Evolutionary conservation across 2,888 invertebrate species (phyloP), one percentile per base, ranked within the genome.

Genomic region (Encarsia formosa): DNA sequence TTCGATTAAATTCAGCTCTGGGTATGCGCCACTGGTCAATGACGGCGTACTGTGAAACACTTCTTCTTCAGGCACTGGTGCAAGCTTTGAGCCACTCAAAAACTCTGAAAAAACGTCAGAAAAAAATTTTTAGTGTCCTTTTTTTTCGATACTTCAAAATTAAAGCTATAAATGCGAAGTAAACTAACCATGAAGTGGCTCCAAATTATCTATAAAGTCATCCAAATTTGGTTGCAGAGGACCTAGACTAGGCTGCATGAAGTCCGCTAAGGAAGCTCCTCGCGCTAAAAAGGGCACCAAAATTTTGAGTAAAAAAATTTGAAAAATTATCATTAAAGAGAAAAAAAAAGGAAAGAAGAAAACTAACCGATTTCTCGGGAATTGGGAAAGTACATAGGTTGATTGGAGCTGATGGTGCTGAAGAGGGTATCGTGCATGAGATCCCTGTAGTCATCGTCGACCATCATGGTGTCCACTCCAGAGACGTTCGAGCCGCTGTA

Each of bases 161-260:
- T n/a, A n/a, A n/a, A n/a, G n/a, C n/a, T 26, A 11, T 26, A 26
- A 26, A 8, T 11, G 6, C 26, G 26, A 26, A 9, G 13, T 20
- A 20, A 13, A 46, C 29, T 37, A 76, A 88, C 88, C 90, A 77
- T 87, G 88, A 59, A 90, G 78, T 6, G 89, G 91, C 75, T 91
- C 87, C 73, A 91, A 79, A 57, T 88, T 88, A 69, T 92, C 92
- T 90, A 92, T 92, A 76, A 91, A 91, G 76, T 94, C 94, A 70
- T 95, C 94, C 67, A 97, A 81, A 77, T 92, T 94, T 59, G 99
- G 98, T 76, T 99, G 98, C 56, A 99, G 78, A 48, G 97, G 95
- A 34, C 95, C 90, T 68, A 99, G 83, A 71, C 96, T 96, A 46
- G 99, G 99, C 77, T 99, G 99, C 75, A 99, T 96, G 70, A 98